phyloP scores from a whole-genome alignment of 2,113 vertebrate genomes.

The cattle (Bos taurus) region DNA sequence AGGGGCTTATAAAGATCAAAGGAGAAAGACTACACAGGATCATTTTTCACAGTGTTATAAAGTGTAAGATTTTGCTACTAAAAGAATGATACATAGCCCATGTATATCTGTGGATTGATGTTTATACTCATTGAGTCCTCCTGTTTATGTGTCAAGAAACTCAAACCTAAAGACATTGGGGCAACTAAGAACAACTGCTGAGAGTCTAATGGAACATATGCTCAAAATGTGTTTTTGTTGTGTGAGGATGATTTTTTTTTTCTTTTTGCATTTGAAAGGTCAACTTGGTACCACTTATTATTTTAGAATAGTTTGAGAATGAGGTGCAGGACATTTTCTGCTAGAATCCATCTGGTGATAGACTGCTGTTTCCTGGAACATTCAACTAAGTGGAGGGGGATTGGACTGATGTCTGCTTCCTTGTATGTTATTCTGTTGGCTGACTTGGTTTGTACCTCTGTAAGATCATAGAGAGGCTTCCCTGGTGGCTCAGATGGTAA shows the following conservation, averaged over 20 bases:
- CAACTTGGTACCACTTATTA: neutral
- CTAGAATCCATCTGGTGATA: neutral
- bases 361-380: neutral
- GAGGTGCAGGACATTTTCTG: neutral
- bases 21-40: neutral
- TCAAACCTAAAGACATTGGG: neutral
- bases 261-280: neutral
- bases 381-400: neutral
- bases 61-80: neutral
- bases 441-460: neutral
- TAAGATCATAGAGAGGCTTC: neutral
- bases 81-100: neutral
- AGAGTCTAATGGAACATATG: neutral
- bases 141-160: neutral
- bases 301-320: conserved; percentile 8
- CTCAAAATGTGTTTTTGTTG: neutral
- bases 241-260: neutral
- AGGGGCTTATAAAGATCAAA: neutral
- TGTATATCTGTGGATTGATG: neutral
- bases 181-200: neutral
- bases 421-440: neutral
- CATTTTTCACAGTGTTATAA: neutral
- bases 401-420: neutral
- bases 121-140: neutral
- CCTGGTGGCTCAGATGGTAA: neutral